phyloP scores from a whole-genome alignment of 2,797 vertebrate species.

The Coccyzus lansbergi region DNA sequence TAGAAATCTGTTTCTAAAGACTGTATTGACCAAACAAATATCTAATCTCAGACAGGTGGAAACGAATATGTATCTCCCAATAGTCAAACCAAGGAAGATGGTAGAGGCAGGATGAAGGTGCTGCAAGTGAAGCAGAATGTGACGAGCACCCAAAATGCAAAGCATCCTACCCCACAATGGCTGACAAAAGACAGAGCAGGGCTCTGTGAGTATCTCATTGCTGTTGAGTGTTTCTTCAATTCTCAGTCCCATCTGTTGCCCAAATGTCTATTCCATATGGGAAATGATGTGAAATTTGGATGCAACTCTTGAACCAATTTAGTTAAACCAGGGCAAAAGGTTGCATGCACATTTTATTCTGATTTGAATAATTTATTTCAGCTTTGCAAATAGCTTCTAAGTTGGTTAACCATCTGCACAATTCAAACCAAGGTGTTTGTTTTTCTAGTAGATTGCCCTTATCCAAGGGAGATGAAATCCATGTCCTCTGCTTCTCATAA shows the following conservation, averaged over 20 bases:
- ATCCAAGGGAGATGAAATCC: constrained; percentile 43
- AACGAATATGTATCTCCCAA: constrained; percentile 73
- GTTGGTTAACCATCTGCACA: constrained; percentile 36
- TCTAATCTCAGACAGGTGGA: constrained; percentile 77
- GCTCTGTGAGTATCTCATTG: constrained; percentile 80
- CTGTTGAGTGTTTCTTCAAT: not conserved
- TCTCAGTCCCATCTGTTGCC: constrained; percentile 43
- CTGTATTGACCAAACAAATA: not conserved
- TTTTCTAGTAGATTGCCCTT: constrained; percentile 60
- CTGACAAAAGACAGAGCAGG: constrained; percentile 76
- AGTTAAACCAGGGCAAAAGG: constrained; percentile 49
- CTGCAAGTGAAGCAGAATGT: constrained; percentile 68
- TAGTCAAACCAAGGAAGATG: constrained; percentile 62
- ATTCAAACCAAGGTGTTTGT: constrained; percentile 37
- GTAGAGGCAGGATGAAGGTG: constrained; percentile 71
- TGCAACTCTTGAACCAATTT: constrained; percentile 33
- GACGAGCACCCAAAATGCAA: constrained; percentile 72
- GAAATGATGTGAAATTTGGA: constrained; percentile 19
- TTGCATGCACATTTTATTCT: constrained; percentile 27
- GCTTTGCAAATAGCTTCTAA: constrained; percentile 48
- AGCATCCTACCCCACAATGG: constrained; percentile 77
- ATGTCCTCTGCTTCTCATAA: not conserved
- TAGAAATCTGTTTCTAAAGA: not conserved
- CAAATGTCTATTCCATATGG: constrained; percentile 67
- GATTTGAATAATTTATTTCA: constrained; percentile 57